phyloP scores from a whole-genome alignment of 2,797 vertebrate genomes.

The Chrosomus eos region DNA sequence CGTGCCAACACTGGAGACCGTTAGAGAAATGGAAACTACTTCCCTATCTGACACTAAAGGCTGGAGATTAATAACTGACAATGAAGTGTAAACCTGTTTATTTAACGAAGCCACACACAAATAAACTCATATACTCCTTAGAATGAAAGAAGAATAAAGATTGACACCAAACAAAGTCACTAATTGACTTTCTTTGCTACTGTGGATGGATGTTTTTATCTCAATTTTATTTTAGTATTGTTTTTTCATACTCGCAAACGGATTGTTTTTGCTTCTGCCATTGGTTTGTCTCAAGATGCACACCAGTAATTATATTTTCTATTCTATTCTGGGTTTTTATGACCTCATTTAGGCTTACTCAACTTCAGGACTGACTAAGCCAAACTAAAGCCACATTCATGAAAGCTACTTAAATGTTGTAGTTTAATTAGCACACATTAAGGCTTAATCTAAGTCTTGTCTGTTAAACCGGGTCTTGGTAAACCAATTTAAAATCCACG shows the following conservation, averaged over 20 bases:
- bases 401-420: too few species aligned
- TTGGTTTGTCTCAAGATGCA: slow-evolving; percentile 1
- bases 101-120: background rate
- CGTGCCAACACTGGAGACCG: too few species aligned
- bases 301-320: background rate
- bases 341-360: background rate
- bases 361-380: slow-evolving; percentile 4
- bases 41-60: too few species aligned
- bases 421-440: too few species aligned
- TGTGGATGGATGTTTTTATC: slow-evolving; percentile 30
- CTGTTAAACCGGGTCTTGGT: background rate
- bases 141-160: slow-evolving; percentile 17
- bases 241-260: slow-evolving; percentile 25
- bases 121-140: slow-evolving; percentile 28
- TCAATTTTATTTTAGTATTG: slow-evolving; percentile 6
- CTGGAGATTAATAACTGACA: too few species aligned
- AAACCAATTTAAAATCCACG: background rate
- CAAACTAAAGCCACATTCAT: background rate
- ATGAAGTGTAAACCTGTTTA: too few species aligned
- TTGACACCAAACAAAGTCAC: background rate
- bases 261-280: slow-evolving; percentile 1
- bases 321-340: background rate
- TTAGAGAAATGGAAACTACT: too few species aligned
- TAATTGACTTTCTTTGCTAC: background rate
- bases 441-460: background rate